Percentiles rank a stretch among this genome's conserved stretches.
phyloP scores from a whole-genome alignment of 1,140 invertebrate species.

The Drosophila bocki region DNA sequence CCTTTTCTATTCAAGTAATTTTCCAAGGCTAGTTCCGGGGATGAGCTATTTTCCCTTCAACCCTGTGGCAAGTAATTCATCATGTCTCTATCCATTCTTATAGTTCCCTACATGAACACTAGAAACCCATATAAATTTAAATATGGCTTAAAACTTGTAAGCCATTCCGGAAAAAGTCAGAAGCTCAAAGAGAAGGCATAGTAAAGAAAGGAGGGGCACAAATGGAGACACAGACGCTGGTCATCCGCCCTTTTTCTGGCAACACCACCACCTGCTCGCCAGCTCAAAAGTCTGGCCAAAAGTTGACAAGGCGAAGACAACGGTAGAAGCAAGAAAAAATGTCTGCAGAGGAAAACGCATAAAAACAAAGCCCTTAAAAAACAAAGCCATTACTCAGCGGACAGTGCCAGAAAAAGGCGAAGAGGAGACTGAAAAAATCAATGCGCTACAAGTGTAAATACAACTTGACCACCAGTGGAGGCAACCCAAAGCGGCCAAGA shows the following conservation, averaged over 20 bases:
- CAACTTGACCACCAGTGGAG: slow-evolving; percentile 67
- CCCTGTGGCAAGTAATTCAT: not conserved
- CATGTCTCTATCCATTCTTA: not conserved
- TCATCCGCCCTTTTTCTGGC: not conserved
- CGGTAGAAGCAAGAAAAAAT: slow-evolving; percentile 27
- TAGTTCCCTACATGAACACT: not conserved
- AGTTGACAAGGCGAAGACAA: slow-evolving; percentile 69
- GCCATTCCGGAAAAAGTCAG: not conserved
- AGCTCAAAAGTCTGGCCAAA: slow-evolving; percentile 64
- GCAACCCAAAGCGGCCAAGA: slow-evolving; percentile 15
- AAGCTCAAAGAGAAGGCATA: not conserved
- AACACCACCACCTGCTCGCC: slow-evolving; percentile 43
- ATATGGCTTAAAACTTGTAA: slow-evolving; percentile 1
- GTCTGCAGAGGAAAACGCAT: slow-evolving; percentile 26
- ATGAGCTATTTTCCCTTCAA: not conserved
- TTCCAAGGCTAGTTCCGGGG: not conserved
- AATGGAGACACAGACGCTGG: not conserved
- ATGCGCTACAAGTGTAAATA: slow-evolving; percentile 79
- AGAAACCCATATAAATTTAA: slow-evolving; percentile 13
- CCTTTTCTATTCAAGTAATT: not conserved
- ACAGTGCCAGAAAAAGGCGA: slow-evolving; percentile 30
- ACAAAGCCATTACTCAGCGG: slow-evolving; percentile 31
- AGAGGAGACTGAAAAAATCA: slow-evolving; percentile 63
- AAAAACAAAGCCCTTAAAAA: slow-evolving; percentile 55
- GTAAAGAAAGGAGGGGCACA: not conserved